These are phyloP conservation scores for Trematocara stigmaticum DNA, from an alignment of 2,113 vertebrate genomes.

Conservation along the genomic window DNA sequence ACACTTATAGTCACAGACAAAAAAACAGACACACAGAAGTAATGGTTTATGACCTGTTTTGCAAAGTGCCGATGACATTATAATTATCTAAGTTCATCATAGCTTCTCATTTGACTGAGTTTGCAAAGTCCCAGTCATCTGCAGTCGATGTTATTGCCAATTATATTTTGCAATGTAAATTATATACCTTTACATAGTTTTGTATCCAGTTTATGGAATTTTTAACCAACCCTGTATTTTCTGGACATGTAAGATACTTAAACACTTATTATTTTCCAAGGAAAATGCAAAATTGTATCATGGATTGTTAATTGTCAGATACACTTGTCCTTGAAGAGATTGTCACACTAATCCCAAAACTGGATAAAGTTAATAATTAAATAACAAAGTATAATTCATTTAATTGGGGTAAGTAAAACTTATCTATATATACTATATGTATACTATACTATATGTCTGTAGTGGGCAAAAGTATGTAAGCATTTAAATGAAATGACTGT, in stretches of 20 bases:
- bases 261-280: not conserved
- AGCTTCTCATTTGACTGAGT: not conserved
- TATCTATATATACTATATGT: not conserved
- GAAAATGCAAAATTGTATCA: not conserved
- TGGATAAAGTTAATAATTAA: not conserved
- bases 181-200: not conserved
- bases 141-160: not conserved
- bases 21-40: not conserved
- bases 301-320: not conserved
- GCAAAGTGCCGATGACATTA: not conserved
- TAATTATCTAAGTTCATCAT: not conserved
- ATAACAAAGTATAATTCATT: not conserved
- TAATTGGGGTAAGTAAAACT: not conserved
- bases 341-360: not conserved
- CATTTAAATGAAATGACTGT: not conserved
- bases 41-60: not conserved
- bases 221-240: not conserved
- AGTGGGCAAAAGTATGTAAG: not conserved
- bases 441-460: not conserved
- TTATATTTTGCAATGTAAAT: not conserved
- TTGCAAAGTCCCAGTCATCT: not conserved
- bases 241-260: not conserved
- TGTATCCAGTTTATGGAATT: not conserved
- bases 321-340: not conserved
- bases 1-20: not conserved